A percentile compares a stretch with the other conserved stretches of the same genome.
phyloP scores from a whole-genome alignment of 2,888 invertebrate species.

The Lithophane semibrunnea region DNA sequence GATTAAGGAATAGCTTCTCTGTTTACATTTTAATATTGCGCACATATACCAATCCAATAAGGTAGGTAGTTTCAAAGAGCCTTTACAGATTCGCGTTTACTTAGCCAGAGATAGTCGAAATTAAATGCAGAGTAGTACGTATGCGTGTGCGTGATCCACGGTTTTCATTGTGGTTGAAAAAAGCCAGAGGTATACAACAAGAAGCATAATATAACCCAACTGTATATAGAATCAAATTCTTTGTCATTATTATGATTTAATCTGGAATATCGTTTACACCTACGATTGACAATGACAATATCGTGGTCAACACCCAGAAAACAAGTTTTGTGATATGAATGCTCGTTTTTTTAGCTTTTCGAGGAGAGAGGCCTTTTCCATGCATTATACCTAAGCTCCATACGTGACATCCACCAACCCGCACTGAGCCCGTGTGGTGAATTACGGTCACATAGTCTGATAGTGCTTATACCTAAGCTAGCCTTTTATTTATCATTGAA shows the following conservation, averaged over 20 bases:
- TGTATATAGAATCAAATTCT: neutral
- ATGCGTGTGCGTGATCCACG: constrained; percentile 1
- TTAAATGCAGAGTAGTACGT: constrained; percentile 43
- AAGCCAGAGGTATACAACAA: neutral
- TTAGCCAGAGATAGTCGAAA: constrained; percentile 36
- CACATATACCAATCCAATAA: constrained; percentile 53
- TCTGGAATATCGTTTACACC: too few species aligned
- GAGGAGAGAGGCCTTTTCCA: too few species aligned
- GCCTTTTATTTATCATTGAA: neutral
- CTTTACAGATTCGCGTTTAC: constrained; percentile 34
- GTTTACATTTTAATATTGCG: constrained; percentile 63
- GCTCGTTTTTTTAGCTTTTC: neutral
- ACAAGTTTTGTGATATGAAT: neutral
- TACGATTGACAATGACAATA: too few species aligned
- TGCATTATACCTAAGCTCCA: too few species aligned
- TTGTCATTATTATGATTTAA: neutral
- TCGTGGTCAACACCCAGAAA: neutral
- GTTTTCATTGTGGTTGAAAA: constrained; percentile 14
- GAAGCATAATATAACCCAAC: neutral
- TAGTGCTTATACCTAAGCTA: neutral
- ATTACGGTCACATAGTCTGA: too few species aligned
- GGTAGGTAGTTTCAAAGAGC: constrained; percentile 43
- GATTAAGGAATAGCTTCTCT: constrained; percentile 62
- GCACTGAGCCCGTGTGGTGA: too few species aligned
- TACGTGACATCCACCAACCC: too few species aligned